phyloP scores from a whole-genome alignment of 2,113 vertebrate genomes.

The Chlamydotis undulata region DNA sequence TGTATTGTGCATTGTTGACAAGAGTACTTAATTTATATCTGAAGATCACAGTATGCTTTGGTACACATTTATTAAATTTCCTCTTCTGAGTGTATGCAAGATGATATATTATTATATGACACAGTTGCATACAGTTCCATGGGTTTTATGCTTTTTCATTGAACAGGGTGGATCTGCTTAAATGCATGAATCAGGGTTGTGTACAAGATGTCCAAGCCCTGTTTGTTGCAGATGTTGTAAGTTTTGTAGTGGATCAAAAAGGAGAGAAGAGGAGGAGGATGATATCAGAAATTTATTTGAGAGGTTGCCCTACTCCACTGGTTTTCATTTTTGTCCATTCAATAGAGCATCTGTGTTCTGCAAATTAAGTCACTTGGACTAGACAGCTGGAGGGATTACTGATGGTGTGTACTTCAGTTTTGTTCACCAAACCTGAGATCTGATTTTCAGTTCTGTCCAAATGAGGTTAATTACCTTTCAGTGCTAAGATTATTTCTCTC shows the following conservation, averaged over 20 bases:
- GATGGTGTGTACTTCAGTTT: not conserved
- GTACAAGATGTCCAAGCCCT: not conserved
- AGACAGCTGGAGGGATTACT: not conserved
- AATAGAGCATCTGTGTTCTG: not conserved
- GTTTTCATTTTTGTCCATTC: not conserved
- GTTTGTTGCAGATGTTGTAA: not conserved
- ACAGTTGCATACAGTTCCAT: not conserved
- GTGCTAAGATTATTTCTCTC: not conserved
- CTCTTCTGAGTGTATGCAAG: not conserved
- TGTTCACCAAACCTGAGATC: not conserved
- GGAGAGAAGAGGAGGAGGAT: not conserved
- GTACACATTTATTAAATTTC: not conserved
- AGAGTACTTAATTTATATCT: not conserved
- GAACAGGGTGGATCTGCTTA: not conserved
- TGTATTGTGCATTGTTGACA: not conserved
- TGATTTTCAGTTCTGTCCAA: not conserved
- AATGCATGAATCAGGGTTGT: not conserved
- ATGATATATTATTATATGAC: not conserved
- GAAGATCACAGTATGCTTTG: not conserved
- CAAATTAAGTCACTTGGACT: not conserved
- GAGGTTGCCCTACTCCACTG: not conserved
- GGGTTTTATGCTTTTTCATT: not conserved
- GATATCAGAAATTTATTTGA: not conserved
- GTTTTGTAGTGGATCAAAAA: not conserved
- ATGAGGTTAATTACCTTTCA: not conserved